These are phyloP conservation scores for Myotis findleyi DNA, from an alignment of 2,797 vertebrate genomes.

Conservation along the genomic window DNA sequence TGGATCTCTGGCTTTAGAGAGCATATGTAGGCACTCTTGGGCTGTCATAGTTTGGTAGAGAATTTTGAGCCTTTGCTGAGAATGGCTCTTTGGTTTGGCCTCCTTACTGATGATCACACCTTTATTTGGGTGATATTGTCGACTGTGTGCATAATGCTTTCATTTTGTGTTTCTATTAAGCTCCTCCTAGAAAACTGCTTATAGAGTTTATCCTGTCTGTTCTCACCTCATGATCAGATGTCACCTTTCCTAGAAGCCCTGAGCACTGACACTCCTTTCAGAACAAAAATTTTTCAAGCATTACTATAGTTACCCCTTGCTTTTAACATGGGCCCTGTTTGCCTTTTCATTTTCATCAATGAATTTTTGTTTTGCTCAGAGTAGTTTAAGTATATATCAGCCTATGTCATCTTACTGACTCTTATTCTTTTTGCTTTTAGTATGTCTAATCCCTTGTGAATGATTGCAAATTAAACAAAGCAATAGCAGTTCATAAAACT, in stretches of 20 bases:
- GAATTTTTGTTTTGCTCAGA: background rate
- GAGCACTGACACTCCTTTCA: background rate
- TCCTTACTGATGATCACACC: background rate
- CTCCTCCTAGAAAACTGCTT: background rate
- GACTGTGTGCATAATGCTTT: background rate
- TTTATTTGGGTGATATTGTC: background rate
- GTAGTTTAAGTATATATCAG: background rate
- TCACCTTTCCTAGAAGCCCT: background rate
- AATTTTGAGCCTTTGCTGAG: background rate
- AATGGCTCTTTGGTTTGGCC: background rate
- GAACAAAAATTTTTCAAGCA: background rate
- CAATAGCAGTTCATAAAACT: background rate
- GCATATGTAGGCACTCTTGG: background rate
- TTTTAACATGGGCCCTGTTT: background rate
- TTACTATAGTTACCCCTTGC: background rate
- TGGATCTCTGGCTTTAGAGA: background rate
- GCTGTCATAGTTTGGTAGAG: background rate
- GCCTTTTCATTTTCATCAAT: background rate
- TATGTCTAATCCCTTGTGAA: background rate
- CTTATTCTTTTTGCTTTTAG: background rate
- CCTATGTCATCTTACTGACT: background rate
- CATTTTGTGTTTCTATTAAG: background rate
- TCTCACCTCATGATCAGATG: background rate
- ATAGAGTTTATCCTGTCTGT: background rate
- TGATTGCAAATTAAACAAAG: constrained; percentile 43